These are phyloP conservation scores for Crax fasciolata DNA, from an alignment of 2,797 vertebrate species.

Conservation along the genomic window DNA sequence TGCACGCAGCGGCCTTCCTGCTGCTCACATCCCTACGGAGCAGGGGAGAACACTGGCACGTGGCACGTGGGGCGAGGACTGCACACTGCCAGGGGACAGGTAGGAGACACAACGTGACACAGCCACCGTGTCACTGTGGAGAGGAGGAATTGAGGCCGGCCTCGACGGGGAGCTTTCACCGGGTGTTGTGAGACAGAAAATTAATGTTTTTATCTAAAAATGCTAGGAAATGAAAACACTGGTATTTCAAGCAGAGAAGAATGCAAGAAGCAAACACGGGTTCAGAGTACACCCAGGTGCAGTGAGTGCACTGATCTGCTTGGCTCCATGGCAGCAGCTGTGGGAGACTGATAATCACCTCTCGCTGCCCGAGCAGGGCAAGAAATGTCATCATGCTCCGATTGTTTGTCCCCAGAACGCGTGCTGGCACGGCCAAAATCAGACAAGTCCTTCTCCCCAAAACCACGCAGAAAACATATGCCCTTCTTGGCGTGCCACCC, in stretches of 20 bases:
- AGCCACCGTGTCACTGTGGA: not conserved
- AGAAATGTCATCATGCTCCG: not conserved
- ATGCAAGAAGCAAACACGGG: not conserved
- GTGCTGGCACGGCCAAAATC: not conserved
- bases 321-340: not conserved
- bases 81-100: not conserved
- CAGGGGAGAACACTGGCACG: not conserved
- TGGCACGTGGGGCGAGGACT: fast-evolving
- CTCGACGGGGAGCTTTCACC: not conserved
- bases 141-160: not conserved
- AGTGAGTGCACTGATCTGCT: not conserved
- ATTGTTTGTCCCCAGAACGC: not conserved
- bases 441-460: not conserved
- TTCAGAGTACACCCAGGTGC: not conserved
- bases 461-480: not conserved
- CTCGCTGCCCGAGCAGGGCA: not conserved
- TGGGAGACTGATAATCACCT: not conserved
- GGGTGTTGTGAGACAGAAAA: not conserved
- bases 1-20: not conserved
- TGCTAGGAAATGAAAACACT: not conserved
- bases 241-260: not conserved
- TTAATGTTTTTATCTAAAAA: not conserved
- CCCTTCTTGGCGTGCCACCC: not conserved
- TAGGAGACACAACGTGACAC: not conserved
- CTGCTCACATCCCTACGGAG: not conserved